Percentiles rank a stretch among this genome's conserved stretches.
Conservation (phyloP, 2,797 vertebrate species). For the Myotis myotis region DNA sequence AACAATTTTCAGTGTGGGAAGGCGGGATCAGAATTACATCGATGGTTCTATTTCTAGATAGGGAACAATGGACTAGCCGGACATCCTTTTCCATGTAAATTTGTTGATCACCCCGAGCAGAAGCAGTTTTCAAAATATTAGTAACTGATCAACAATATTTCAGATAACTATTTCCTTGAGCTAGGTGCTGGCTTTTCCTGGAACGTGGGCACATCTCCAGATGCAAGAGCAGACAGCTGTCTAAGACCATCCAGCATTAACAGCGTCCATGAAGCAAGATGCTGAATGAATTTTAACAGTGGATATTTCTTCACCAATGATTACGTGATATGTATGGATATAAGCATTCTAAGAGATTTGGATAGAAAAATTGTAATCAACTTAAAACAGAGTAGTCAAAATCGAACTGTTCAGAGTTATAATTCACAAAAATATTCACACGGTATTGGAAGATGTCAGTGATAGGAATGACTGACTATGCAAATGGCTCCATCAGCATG, state of each 20-base stretch:
- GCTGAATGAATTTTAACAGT: not conserved
- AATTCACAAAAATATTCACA: not conserved
- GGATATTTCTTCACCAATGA: not conserved
- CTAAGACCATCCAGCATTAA: not conserved
- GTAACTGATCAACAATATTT: not conserved
- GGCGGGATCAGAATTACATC: not conserved
- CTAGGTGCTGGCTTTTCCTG: not conserved
- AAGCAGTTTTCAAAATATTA: not conserved
- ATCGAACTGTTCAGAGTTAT: not conserved
- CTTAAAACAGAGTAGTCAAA: not conserved
- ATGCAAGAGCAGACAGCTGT: not conserved
- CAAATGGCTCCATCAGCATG: not conserved
- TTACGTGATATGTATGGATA: not conserved
- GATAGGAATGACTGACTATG: not conserved
- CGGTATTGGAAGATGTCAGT: not conserved
- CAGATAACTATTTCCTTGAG: not conserved
- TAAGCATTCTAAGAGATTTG: not conserved
- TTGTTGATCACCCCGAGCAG: not conserved
- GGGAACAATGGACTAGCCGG: not conserved
- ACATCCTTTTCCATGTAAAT: not conserved
- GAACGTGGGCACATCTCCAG: not conserved
- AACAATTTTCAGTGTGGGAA: not conserved
- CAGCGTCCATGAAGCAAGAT: accelerated
- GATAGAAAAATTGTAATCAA: not conserved
- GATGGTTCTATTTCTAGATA: not conserved